Base-by-base conservation (phyloP, 2,113 vertebrate genomes). In the Phodopus roborovskii region DNA sequence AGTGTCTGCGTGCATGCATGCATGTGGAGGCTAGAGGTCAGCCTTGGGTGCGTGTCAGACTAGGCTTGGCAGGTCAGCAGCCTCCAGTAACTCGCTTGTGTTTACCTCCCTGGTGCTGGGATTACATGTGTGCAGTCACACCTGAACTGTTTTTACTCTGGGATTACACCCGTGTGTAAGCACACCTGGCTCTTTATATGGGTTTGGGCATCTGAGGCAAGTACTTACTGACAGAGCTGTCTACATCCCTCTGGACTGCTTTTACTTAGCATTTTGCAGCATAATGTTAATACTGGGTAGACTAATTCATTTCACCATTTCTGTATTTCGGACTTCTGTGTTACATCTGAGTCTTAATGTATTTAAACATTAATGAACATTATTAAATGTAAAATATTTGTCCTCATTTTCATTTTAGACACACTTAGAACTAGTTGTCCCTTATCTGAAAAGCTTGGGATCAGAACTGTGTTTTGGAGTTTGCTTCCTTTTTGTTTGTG, bases 301-400 rank as follows among this genome's bases (percentile, higher is more conserved):
- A 10, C n/a, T 66, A 62, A 62, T 17, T 81, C 64, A 39, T 48
- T 87, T 62, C 42, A 78, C 30, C 8, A 64, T 64, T 78, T 96
- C 53, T 71, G 19, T 94, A 48, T 66, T 77, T 8, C 62, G 36
- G 60, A 42, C 8, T 30, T 83, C 68, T 58, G 62, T 39, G 58
- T 87, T 81, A 48, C 62, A 94, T 83, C 53, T 95, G 16, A n/a
- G 15, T 88, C 75, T 88, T 68, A 87, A 10, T 1, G 36, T 20
- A 78, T 83, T 48, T 85, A 73, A 88, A 60, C 85, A 81, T 91
- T 17, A 68, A 30, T 87, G 81, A 56, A 66, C 15, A 73, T 85
- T 39, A 74, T 53, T 82, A 56, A 90, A 50, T 92, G 30, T 91
- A 79, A 89, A 91, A 62, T 87, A 78, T 78, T 85, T 91, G 20